A percentile compares a stretch with the other conserved stretches of the same genome.
Conservation (phyloP, 2,888 invertebrate genomes). For the Gari tellinella region DNA sequence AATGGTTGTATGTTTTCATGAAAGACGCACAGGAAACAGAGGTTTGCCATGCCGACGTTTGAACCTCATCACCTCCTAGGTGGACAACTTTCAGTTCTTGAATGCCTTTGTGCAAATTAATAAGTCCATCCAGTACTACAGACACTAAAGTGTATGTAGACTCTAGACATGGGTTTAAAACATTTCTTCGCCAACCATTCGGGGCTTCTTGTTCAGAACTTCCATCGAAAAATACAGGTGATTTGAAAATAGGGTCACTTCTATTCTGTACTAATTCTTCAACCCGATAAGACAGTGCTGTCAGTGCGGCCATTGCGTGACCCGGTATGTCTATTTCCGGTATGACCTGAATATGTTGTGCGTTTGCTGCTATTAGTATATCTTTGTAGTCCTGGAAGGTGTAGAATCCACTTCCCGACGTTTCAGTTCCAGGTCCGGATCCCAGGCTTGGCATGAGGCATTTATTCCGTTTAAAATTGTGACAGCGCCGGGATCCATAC, state of each 20-base stretch:
- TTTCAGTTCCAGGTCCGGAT: slow-evolving; percentile 63
- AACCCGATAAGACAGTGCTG: slow-evolving; percentile 22
- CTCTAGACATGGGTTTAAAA: slow-evolving; percentile 71
- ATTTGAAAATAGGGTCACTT: not conserved
- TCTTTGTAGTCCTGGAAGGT: slow-evolving; percentile 68
- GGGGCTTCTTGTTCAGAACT: slow-evolving; percentile 30
- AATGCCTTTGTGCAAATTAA: slow-evolving; percentile 49
- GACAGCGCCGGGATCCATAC: slow-evolving; percentile 62
- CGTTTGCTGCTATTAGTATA: slow-evolving; percentile 67
- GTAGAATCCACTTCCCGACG: slow-evolving; percentile 69
- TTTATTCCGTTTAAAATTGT: slow-evolving; percentile 50
- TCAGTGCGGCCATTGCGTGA: slow-evolving; percentile 62
- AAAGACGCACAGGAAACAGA: slow-evolving; percentile 55
- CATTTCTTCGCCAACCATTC: slow-evolving; percentile 69
- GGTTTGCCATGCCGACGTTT: slow-evolving; percentile 62
- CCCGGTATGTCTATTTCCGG: slow-evolving; percentile 81
- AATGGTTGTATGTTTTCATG: slow-evolving; percentile 10
- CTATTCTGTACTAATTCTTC: slow-evolving; percentile 6
- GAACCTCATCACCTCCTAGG: slow-evolving; percentile 68
- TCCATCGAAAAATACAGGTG: slow-evolving; percentile 1
- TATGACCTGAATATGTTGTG: slow-evolving; percentile 73
- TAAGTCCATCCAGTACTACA: slow-evolving; percentile 43
- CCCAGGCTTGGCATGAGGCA: slow-evolving; percentile 72
- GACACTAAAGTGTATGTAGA: slow-evolving; percentile 62
- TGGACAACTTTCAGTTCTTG: slow-evolving; percentile 60